phyloP scores from a whole-genome alignment of 2,888 invertebrate genomes.

The Dryococelus australis region DNA sequence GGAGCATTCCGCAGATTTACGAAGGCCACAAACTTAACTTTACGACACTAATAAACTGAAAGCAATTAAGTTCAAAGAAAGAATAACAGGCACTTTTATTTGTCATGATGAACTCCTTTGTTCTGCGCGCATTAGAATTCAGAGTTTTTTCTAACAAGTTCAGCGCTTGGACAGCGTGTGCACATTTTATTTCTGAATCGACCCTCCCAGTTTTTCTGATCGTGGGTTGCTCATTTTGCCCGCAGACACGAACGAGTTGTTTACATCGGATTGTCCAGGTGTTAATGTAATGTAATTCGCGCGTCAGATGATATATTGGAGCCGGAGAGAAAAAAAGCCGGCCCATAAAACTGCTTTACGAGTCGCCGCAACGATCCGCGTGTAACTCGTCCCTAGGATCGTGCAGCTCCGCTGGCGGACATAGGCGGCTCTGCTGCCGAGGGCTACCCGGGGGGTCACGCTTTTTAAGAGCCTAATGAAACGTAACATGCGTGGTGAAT shows the following conservation, averaged over 20 bases:
- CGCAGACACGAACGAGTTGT: not conserved
- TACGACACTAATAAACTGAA: no score
- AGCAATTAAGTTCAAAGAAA: no score
- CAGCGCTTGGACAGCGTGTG: no score
- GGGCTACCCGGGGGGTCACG: not conserved
- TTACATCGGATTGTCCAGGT: not conserved
- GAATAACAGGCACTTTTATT: no score
- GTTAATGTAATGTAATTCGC: not conserved
- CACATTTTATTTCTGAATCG: no score
- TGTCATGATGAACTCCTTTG: no score
- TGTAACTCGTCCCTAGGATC: not conserved
- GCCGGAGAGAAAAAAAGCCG: not conserved
- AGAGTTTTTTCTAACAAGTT: no score
- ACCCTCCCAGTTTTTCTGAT: not conserved
- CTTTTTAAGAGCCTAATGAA: not conserved
- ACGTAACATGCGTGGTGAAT: not conserved
- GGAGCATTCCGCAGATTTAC: no score
- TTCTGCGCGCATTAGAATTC: no score
- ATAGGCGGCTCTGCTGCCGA: not conserved
- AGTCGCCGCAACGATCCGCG: not conserved
- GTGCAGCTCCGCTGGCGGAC: not conserved
- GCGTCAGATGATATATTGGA: not conserved
- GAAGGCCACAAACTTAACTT: no score
- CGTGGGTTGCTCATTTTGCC: not conserved
- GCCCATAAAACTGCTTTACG: constrained; percentile 1